Conservation (phyloP, 1,140 invertebrate species). For the Batillaria attramentaria region DNA sequence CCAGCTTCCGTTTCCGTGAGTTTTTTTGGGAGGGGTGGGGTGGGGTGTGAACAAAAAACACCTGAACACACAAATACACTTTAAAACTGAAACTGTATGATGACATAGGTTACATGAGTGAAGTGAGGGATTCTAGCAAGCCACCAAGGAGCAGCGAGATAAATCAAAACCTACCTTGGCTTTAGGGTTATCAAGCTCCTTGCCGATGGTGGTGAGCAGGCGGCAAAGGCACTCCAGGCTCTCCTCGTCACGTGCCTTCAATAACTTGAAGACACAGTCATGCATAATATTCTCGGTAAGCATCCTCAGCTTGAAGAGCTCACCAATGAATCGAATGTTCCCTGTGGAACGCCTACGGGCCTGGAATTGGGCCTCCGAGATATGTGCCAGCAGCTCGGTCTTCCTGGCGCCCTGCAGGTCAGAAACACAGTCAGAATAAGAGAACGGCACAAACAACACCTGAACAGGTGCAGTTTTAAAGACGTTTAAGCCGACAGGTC, state of each 20-base stretch:
- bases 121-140: not conserved
- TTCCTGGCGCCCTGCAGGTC: not conserved
- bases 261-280: slow-evolving; percentile 84
- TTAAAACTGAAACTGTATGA: not conserved
- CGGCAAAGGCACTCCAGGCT: slow-evolving; percentile 94
- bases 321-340: slow-evolving; percentile 86
- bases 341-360: slow-evolving; percentile 87
- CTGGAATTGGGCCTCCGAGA: too few relatives aligned
- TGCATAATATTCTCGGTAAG: slow-evolving; percentile 91
- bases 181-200: slow-evolving; percentile 81
- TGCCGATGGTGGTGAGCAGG: slow-evolving; percentile 90
- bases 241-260: slow-evolving; percentile 83
- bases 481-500: too few relatives aligned
- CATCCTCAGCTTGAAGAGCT: slow-evolving; percentile 94
- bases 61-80: not conserved
- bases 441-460: not conserved
- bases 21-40: too few relatives aligned
- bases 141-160: not conserved
- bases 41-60: too few relatives aligned
- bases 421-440: slow-evolving; percentile 9
- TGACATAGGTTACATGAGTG: not conserved
- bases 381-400: not conserved
- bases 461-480: too few relatives aligned
- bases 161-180: slow-evolving; percentile 55
- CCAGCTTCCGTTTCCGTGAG: too few relatives aligned